Evolutionary conservation across 2,113 vertebrate species (phyloP).

Genomic region (Macaca nemestrina): DNA sequence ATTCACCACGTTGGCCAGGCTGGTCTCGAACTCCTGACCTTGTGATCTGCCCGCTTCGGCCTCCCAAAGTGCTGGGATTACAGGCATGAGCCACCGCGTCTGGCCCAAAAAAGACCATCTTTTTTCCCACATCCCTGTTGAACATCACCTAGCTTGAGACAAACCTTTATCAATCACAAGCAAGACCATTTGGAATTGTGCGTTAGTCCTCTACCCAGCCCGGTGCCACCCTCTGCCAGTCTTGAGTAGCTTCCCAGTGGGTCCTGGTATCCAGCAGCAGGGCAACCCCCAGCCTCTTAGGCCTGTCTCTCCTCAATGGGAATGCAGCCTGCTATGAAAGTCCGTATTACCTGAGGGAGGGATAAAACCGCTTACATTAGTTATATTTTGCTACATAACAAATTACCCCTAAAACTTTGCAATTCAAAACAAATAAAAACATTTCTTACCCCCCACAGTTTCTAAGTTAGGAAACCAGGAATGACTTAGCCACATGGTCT

Average conservation of each 20-base stretch:
- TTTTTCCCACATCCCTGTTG: neutral
- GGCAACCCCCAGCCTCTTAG: neutral
- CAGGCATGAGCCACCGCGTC: no score
- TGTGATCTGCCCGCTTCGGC: no score
- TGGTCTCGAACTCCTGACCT: no score
- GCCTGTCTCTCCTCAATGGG: neutral
- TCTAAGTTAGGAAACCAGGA: neutral
- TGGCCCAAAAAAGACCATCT: neutral
- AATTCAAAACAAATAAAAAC: neutral
- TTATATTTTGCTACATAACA: neutral
- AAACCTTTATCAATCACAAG: neutral
- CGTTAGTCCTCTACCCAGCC: neutral
- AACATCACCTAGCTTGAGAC: neutral
- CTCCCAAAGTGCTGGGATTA: no score
- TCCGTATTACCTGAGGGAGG: neutral
- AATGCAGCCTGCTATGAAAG: neutral
- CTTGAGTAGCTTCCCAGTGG: neutral
- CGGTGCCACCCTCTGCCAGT: neutral
- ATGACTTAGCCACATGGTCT: neutral
- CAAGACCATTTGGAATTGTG: neutral
- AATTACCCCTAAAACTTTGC: neutral
- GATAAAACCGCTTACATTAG: neutral
- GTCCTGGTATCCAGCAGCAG: neutral
- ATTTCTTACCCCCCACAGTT: neutral
- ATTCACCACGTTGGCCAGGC: no score